phyloP scores from a whole-genome alignment of 2,888 invertebrate species.

The Xanthorhoe spadicearia region DNA sequence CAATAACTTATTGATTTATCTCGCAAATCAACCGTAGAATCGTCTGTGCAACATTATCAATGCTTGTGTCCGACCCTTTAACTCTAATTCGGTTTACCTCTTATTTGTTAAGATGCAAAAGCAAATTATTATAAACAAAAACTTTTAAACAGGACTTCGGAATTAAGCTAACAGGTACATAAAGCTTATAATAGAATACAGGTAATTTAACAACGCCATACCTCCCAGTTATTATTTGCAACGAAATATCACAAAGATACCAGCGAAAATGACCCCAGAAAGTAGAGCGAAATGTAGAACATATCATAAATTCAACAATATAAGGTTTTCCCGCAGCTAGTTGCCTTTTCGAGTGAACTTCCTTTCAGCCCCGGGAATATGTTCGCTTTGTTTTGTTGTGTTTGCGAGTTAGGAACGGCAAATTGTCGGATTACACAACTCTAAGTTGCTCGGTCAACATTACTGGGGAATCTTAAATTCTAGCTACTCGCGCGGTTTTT shows the following conservation, averaged over 20 bases:
- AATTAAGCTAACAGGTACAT: slow-evolving; percentile 4
- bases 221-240: slow-evolving; percentile 66
- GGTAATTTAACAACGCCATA: slow-evolving; percentile 31
- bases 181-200: slow-evolving; percentile 12
- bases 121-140: not conserved
- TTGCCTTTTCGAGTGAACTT: slow-evolving; percentile 81
- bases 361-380: slow-evolving; percentile 77
- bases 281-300: slow-evolving; percentile 67
- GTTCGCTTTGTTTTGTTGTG: slow-evolving; percentile 81
- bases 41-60: slow-evolving; percentile 65
- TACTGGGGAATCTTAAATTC: slow-evolving; percentile 67
- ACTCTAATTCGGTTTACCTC: slow-evolving; percentile 67
- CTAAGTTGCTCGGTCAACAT: slow-evolving; percentile 78
- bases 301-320: slow-evolving; percentile 80
- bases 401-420: slow-evolving; percentile 80
- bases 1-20: slow-evolving; percentile 46
- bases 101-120: slow-evolving; percentile 27
- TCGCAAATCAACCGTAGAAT: slow-evolving; percentile 40
- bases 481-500: slow-evolving; percentile 61
- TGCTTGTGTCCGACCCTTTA: slow-evolving; percentile 61
- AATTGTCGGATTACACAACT: slow-evolving; percentile 82
- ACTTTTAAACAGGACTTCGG: slow-evolving; percentile 51
- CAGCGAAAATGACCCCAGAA: slow-evolving; percentile 69
- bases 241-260: slow-evolving; percentile 68
- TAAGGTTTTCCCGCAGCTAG: slow-evolving; percentile 78